Conservation (phyloP, 2,797 vertebrate genomes). For the Sebastes cheni region DNA sequence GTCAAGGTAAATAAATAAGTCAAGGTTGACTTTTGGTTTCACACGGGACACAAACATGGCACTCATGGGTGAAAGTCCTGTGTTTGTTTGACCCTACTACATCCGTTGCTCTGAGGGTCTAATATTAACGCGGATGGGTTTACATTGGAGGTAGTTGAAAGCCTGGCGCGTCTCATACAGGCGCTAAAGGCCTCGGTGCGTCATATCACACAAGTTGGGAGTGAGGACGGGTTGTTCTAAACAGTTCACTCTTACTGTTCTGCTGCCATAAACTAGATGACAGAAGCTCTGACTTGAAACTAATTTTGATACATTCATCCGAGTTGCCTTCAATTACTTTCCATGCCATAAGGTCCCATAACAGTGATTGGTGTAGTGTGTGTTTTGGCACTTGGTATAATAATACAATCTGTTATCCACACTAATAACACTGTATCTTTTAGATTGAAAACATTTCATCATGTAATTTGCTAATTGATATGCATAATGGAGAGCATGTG, state of each 20-base stretch:
- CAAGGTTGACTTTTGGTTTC: not conserved
- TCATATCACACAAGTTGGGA: not conserved
- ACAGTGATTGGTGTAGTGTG: not conserved
- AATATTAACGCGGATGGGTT: not conserved
- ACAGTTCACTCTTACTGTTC: not conserved
- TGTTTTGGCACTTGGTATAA: not conserved
- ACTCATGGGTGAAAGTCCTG: not conserved
- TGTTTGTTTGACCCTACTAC: not conserved
- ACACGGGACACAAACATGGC: not conserved
- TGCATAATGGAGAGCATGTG: not conserved
- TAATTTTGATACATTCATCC: not conserved
- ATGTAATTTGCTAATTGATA: not conserved
- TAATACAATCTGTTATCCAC: not conserved
- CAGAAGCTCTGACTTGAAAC: not conserved
- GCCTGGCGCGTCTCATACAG: too few relatives aligned
- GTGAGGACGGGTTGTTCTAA: not conserved
- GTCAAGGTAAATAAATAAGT: not conserved
- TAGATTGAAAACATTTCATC: not conserved
- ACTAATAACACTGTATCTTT: not conserved
- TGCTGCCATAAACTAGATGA: not conserved
- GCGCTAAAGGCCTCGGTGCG: not conserved
- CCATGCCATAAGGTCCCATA: not conserved
- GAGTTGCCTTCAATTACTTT: not conserved
- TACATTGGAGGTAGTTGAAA: too few relatives aligned
- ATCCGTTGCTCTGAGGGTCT: not conserved